Evolutionary conservation across 1,140 invertebrate species (phyloP), one percentile per base, ranked within the genome.

Genomic region (Bombus terrestris): DNA sequence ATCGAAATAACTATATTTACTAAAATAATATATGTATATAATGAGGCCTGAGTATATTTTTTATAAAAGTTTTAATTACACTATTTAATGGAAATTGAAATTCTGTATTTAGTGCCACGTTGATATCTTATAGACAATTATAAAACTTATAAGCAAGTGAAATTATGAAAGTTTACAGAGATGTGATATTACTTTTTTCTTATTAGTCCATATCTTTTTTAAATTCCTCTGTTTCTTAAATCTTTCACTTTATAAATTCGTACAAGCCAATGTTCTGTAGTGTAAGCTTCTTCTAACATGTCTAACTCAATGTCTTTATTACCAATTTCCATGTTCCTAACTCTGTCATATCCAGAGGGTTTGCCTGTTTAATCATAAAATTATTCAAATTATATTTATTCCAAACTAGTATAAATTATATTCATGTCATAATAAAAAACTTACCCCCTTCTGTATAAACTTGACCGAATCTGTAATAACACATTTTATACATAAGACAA

Each of bases 401-500:
- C 37, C 12, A 41, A 68, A 18, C 37, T 15, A 22, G 6, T 9
- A 41, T 32, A 62, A 9, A 39, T 25, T 43, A 22, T 47, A 8
- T 37, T 83, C 28, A 59, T 68, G 1, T 10, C 25, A 59, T 53
- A 47, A 39, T 68, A 13, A 75, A 73, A 18, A 77, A 68, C 94
- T 96, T 95, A 97, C 98, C 98, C 94, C 97, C 98, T 96, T 99
- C 99, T 0, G 99, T 99, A 94, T 99, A 99, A 87, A 99, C 98
- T 92, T 98, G 97, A 1, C 98, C 98, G 93, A 99, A 99, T 92
- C 98, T 97, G 95, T 99, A 99, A 93, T 99, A 99, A 95, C 98
- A 98, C 97, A 99, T 98, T 96, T 99, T 99, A 95, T 99, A 99
- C 98, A 99, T 99, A 71, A 99, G 96, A 92, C 98, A 98, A 95